Conservation (phyloP, 2,888 invertebrate genomes). For the Thymelicus lineola region DNA sequence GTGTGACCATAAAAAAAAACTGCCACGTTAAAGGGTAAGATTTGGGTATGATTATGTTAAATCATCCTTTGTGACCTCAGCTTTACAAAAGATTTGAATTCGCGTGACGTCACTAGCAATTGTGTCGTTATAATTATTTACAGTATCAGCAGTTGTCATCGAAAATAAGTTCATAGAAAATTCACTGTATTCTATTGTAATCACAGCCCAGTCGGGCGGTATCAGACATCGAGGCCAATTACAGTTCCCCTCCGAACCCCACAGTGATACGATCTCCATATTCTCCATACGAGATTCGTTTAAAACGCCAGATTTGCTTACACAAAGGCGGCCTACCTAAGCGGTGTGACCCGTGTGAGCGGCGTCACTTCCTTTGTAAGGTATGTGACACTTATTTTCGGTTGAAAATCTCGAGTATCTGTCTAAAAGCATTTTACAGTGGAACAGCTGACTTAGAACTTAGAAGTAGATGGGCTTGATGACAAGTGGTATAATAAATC, state of each 20-base stretch:
- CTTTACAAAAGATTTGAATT: too few relatives aligned
- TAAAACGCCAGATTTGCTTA: conserved; percentile 4
- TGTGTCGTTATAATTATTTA: background rate
- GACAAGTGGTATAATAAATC: too few relatives aligned
- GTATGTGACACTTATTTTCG: background rate
- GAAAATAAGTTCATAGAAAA: background rate
- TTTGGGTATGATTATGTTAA: too few relatives aligned
- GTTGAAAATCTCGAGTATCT: too few relatives aligned
- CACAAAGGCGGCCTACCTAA: background rate
- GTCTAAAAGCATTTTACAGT: too few relatives aligned
- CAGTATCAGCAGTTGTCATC: background rate
- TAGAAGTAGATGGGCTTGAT: too few relatives aligned
- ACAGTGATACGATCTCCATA: conserved; percentile 18
- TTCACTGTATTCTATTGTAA: background rate
- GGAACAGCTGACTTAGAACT: too few relatives aligned
- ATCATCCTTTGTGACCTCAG: too few relatives aligned
- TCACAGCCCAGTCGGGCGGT: conserved; percentile 41
- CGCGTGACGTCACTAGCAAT: too few relatives aligned
- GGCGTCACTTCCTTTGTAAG: conserved; percentile 16
- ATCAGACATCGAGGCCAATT: conserved; percentile 55
- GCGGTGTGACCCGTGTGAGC: conserved; percentile 10
- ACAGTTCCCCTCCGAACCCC: conserved; percentile 16
- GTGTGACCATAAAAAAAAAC: too few relatives aligned
- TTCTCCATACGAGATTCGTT: conserved; percentile 10
- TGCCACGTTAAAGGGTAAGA: background rate